Evolutionary conservation across 1,140 invertebrate genomes (phyloP), one percentile per base, ranked within the genome.

Genomic region (Nomia melanderi): DNA sequence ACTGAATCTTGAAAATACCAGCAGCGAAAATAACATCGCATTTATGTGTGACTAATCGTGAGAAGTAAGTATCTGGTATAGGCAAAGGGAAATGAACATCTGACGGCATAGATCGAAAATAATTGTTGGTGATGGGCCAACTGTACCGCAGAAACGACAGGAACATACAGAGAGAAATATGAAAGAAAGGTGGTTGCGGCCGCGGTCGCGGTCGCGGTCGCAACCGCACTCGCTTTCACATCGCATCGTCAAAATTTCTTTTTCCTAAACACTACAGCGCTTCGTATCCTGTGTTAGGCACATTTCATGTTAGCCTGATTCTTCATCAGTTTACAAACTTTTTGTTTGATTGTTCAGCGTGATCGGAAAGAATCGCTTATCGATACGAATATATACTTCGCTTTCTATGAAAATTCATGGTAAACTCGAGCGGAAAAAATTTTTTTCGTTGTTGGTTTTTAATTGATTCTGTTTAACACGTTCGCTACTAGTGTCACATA

Each of bases 71-170:
- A 17, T 5, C 14, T 17, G 14, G 41, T 44, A 14, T 14, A 44
- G 41, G 41, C 12, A 44, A 44, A 44, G 41, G 41, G 41, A 44
- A 14, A 44, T 44, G 41, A 44, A 44, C 14, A 44, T 44, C 39
- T 29, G 23, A 23, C 25, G 25, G 33, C 1, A 53, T 47, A 67
- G 54, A 50, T 67, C 72, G 56, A 82, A 80, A 86, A 78, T 80
- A 78, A 66, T 85, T 77, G 53, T 63, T 53, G n/a, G 36, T 80
- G 79, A 73, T 69, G 47, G 25, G 56, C 70, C 77, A 77, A 71
- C 41, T 31, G 4, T n/a, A n/a, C n/a, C n/a, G 12, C 41, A 2
- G 9, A 53, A 36, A 41, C 2, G 53, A 60, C n/a, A 17, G 5
- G 41, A n/a, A 4, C 23, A 23, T n/a, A 8, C 50, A 4, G 62